These are phyloP conservation scores for Rhinopithecus roxellana DNA, from an alignment of 2,113 vertebrate species.

Conservation along the genomic window DNA sequence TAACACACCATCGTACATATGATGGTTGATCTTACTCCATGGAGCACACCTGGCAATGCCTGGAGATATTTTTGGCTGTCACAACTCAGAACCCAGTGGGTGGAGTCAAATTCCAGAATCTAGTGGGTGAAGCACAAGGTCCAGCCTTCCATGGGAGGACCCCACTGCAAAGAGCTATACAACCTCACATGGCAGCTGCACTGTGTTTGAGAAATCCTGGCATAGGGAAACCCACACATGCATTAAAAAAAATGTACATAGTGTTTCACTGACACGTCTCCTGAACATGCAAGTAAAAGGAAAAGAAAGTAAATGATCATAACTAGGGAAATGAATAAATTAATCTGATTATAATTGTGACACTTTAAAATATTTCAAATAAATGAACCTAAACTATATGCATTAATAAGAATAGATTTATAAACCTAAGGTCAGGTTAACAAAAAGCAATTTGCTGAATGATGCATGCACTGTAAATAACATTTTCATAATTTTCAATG, in stretches of 20 bases:
- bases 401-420: neutral
- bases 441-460: neutral
- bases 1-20: neutral
- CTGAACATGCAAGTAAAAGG: neutral
- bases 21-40: fast-evolving
- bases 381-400: neutral
- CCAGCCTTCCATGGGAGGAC: fast-evolving
- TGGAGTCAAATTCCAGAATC: neutral
- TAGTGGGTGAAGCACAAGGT: too few species aligned
- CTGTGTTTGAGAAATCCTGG: neutral
- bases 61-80: neutral
- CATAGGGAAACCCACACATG: neutral
- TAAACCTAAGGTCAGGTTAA: neutral
- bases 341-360: neutral
- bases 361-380: neutral
- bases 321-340: neutral
- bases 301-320: neutral
- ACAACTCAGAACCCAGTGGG: neutral
- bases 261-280: neutral
- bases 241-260: neutral
- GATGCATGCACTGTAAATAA: neutral
- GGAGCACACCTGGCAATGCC: neutral
- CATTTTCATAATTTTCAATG: neutral
- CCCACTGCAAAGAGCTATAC: fast-evolving
- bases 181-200: neutral